phyloP scores from a whole-genome alignment of 2,797 vertebrate species.

The Pangasius larnaudii region DNA sequence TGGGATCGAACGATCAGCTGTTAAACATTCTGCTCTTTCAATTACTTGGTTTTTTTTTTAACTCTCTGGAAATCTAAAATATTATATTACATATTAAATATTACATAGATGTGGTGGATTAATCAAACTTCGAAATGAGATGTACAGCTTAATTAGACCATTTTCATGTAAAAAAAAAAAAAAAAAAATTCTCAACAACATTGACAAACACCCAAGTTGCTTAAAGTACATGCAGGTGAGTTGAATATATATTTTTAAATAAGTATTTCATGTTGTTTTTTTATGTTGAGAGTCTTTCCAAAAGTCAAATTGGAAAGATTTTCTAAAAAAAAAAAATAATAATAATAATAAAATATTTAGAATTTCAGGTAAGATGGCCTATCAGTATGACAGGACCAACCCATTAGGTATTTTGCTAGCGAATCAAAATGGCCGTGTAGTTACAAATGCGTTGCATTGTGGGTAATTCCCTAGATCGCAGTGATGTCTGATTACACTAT shows the following conservation, averaged over 20 bases:
- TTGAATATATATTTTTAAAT: too few species aligned
- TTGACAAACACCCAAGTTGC: too few species aligned
- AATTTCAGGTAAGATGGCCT: background rate
- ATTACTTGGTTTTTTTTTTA: background rate
- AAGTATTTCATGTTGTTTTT: too few species aligned
- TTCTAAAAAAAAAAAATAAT: background rate
- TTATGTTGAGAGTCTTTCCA: too few species aligned
- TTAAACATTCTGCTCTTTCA: background rate
- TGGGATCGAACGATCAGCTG: background rate
- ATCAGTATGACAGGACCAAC: background rate
- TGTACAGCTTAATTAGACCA: background rate
- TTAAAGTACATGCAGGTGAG: too few species aligned
- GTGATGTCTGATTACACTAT: background rate
- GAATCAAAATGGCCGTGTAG: background rate
- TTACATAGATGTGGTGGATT: background rate
- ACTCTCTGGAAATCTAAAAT: background rate
- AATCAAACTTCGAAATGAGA: background rate
- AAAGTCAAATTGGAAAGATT: background rate
- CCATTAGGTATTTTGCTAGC: background rate
- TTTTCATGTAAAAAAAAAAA: background rate
- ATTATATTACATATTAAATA: background rate
- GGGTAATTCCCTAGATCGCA: background rate
- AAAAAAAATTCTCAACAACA: background rate
- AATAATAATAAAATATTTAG: background rate
- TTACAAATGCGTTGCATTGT: background rate